These are phyloP conservation scores for Hypsopygia costalis DNA, from an alignment of 2,888 invertebrate genomes.

Conservation along the genomic window DNA sequence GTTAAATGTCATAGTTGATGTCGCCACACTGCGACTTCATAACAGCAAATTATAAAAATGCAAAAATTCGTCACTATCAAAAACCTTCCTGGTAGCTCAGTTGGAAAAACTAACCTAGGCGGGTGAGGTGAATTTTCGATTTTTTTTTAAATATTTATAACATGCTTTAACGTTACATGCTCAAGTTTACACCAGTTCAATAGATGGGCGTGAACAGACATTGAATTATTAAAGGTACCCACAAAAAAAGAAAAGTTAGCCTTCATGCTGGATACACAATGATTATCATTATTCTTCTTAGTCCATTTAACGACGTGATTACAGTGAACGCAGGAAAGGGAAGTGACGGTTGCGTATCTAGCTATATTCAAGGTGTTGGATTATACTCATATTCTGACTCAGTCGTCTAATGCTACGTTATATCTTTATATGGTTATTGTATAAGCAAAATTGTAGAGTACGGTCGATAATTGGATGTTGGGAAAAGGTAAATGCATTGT, in stretches of 20 bases:
- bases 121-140: too few species aligned
- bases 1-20: too few species aligned
- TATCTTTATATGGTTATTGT: constrained; percentile 19
- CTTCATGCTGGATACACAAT: constrained; percentile 45
- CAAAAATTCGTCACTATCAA: too few species aligned
- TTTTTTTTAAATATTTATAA: too few species aligned
- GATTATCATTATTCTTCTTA: constrained; percentile 33
- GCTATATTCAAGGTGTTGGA: constrained; percentile 51
- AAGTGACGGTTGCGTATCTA: constrained; percentile 49
- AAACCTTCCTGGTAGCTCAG: too few species aligned
- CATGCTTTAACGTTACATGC: too few species aligned
- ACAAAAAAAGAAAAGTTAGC: constrained; percentile 27
- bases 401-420: constrained; percentile 18
- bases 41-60: too few species aligned
- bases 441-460: background rate
- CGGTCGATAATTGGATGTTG: too few species aligned
- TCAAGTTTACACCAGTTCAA: background rate
- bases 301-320: constrained; percentile 46
- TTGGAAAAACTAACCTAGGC: too few species aligned
- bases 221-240: background rate
- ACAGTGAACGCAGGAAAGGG: constrained; percentile 57
- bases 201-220: constrained; percentile 9
- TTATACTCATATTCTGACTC: constrained; percentile 27
- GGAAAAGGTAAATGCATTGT: too few species aligned
- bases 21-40: too few species aligned